phyloP scores from a whole-genome alignment of 1,140 invertebrate species.

The Tetramorium alpestre region DNA sequence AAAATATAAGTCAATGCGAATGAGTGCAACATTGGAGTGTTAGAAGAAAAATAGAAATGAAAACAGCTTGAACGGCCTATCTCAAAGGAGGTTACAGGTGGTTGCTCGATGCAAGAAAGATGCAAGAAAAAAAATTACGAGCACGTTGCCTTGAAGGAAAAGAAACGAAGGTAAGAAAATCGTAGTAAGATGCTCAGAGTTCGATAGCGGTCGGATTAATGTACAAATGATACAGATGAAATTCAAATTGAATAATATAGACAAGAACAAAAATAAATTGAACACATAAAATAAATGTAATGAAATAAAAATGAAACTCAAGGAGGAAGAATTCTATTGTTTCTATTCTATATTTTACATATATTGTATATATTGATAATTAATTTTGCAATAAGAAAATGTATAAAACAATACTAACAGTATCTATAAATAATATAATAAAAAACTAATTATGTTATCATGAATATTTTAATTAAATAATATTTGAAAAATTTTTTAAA shows the following conservation, averaged over 20 bases:
- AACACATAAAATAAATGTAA: neutral
- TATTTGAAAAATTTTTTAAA: neutral
- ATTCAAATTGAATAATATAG: conserved; percentile 4
- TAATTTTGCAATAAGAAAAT: conserved; percentile 1
- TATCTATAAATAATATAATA: neutral
- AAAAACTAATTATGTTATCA: neutral
- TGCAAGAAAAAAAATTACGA: conserved; percentile 35
- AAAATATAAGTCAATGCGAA: neutral
- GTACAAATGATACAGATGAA: neutral
- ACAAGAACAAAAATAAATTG: neutral
- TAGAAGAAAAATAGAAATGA: neutral
- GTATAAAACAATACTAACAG: neutral
- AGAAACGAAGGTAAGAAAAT: neutral
- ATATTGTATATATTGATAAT: neutral
- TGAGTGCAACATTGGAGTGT: neutral
- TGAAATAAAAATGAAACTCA: neutral
- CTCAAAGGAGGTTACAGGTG: conserved; percentile 70
- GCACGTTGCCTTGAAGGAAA: neutral
- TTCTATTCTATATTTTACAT: neutral
- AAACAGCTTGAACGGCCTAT: conserved; percentile 47
- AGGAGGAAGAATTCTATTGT: neutral
- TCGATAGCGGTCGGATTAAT: conserved; percentile 13
- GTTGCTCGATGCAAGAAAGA: conserved; percentile 64
- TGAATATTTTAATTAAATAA: neutral
- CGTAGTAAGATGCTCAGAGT: neutral